Conservation (phyloP, 2,113 vertebrate genomes). For the Onychorhynchus coronatus region DNA sequence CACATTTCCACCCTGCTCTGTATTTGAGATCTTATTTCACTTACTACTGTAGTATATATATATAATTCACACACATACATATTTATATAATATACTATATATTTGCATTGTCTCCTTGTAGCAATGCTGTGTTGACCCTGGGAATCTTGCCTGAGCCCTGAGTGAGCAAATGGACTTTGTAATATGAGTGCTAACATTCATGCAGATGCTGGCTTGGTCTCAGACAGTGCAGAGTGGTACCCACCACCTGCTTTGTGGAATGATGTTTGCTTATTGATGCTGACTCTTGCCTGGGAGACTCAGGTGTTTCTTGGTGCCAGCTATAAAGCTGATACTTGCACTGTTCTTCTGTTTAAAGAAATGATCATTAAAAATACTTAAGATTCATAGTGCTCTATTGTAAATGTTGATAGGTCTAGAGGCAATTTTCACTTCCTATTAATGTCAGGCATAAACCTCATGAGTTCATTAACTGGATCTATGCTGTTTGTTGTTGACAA, state of each 20-base stretch:
- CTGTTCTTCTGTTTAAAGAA: not conserved
- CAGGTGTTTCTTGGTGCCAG: not conserved
- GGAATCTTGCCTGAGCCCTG: not conserved
- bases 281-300: not conserved
- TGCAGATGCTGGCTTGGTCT: not conserved
- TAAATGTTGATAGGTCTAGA: conserved; percentile 7
- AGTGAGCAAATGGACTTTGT: not conserved
- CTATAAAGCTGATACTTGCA: not conserved
- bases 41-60: not conserved
- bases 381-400: not conserved
- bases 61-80: not conserved
- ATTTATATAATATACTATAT: too few species aligned
- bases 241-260: not conserved
- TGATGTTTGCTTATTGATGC: not conserved
- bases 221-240: not conserved
- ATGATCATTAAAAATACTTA: conserved; percentile 25
- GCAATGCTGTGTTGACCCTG: not conserved
- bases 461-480: conserved; percentile 37
- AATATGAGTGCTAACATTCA: not conserved
- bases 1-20: not conserved
- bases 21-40: not conserved
- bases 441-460: conserved; percentile 26
- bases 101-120: not conserved
- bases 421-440: conserved; percentile 53
- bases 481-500: conserved; percentile 22